Base-by-base conservation (phyloP, 2,888 invertebrate genomes). In the Apamea crenata region DNA sequence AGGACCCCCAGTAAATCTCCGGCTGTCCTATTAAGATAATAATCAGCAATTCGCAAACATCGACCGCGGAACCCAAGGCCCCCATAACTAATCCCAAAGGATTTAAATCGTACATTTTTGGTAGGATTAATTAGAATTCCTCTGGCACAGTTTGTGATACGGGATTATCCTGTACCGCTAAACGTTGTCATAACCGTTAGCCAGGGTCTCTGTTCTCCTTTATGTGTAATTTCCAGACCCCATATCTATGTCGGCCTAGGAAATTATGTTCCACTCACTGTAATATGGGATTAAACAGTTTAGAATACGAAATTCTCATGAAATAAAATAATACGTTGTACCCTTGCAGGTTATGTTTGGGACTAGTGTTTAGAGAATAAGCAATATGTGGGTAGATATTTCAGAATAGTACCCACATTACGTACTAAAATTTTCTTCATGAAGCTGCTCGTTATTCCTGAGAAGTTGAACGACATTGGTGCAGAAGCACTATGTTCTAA, bases 11-110 rank as follows among this genome's bases (percentile, higher is more conserved):
- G 91, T 95, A 95, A 95, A 95, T 95, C 95, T 93, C 89, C 88
- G 81, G 90, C 90, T 90, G 91, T 93, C 94, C 96, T 94, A 96
- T 96, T 96, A 94, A 95, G 96, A 96, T 96, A 95, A 93, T 94
- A 93, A 92, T 96, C 96, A 92, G 94, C 93, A 94, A 95, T 95
- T 94, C 94, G 93, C 94, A 92, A 93, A 94, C 93, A 94, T 92
- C 90, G 92, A 89, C 93, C 94, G 91, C 93, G 91, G 91, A 91
- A 84, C 89, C 92, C 86, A 85, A 84, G 68, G 78, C 77, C 78
- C 81, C 89, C 83, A 88, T 89, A 88, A 88, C 83, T 88, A 91
- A 90, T 88, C 91, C 87, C 86, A 47, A 77, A 88, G 88, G 89
- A 91, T 91, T 92, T 88, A 90, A 93, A 93, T 92, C 92, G 92